phyloP scores from a whole-genome alignment of 1,140 invertebrate species.

The Saxidomus purpurata region DNA sequence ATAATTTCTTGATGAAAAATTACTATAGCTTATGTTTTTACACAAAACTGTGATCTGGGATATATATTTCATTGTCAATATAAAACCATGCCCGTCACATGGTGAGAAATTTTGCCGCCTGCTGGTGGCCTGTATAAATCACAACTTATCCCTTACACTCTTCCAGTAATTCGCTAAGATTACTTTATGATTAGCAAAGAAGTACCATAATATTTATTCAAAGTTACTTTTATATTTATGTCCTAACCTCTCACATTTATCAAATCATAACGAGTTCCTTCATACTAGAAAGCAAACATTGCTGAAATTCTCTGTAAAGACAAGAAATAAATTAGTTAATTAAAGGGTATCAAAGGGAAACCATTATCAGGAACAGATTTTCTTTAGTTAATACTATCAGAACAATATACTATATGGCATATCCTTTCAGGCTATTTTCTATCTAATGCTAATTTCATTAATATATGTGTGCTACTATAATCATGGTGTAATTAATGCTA shows the following conservation, averaged over 20 bases:
- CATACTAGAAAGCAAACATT: too few species aligned
- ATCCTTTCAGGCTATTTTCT: too few species aligned
- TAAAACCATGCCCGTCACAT: background rate
- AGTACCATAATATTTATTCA: background rate
- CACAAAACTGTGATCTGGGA: background rate
- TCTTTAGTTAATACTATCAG: too few species aligned
- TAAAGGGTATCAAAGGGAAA: too few species aligned
- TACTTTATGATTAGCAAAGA: background rate
- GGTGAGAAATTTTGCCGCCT: background rate
- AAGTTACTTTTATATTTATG: background rate
- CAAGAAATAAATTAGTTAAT: too few species aligned
- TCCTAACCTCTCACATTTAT: background rate
- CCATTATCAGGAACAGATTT: too few species aligned
- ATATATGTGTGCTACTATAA: too few species aligned
- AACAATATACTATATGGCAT: too few species aligned
- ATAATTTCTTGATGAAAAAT: constrained; percentile 1
- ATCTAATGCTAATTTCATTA: too few species aligned
- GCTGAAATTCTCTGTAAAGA: too few species aligned
- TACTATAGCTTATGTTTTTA: too few species aligned
- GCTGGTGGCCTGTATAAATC: background rate
- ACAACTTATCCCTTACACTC: background rate
- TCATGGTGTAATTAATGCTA: too few species aligned
- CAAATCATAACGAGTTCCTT: background rate
- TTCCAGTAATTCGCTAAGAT: background rate
- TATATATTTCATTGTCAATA: background rate